Conservation (phyloP, 2,888 invertebrate species). For the Eurytoma adleriae region DNA sequence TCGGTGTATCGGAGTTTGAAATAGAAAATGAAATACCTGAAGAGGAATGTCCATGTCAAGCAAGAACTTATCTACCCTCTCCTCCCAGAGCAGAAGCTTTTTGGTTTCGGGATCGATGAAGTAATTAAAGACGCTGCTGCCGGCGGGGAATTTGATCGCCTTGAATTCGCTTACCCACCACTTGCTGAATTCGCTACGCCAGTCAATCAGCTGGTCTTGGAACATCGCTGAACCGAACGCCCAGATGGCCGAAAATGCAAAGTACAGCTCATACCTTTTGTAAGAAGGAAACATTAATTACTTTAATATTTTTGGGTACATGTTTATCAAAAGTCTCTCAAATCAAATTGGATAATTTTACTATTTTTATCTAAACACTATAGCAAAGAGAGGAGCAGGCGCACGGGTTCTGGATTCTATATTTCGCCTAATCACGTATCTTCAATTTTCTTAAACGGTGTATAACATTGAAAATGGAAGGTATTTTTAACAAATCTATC, state of each 20-base stretch:
- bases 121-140: conserved; percentile 91
- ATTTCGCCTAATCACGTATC: too few relatives aligned
- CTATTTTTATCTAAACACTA: too few relatives aligned
- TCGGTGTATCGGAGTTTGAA: neutral
- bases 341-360: too few relatives aligned
- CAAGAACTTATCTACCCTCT: conserved; percentile 87
- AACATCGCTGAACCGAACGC: conserved; percentile 95
- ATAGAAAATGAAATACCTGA: conserved; percentile 79
- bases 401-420: too few relatives aligned
- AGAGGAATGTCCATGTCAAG: conserved; percentile 92
- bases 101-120: conserved; percentile 92
- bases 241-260: conserved; percentile 93
- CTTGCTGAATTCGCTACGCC: conserved; percentile 95
- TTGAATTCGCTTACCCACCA: conserved; percentile 97
- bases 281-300: conserved; percentile 4
- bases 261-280: conserved; percentile 90
- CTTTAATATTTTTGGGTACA: too few relatives aligned
- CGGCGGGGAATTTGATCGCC: conserved; percentile 89
- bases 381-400: too few relatives aligned
- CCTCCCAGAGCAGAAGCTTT: conserved; percentile 91
- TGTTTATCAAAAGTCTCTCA: too few relatives aligned
- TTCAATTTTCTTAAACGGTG: too few relatives aligned
- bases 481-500: too few relatives aligned
- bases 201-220: conserved; percentile 93
- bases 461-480: too few relatives aligned